Evolutionary conservation across 1,140 invertebrate genomes (phyloP).

Genomic region (Delia radicum): DNA sequence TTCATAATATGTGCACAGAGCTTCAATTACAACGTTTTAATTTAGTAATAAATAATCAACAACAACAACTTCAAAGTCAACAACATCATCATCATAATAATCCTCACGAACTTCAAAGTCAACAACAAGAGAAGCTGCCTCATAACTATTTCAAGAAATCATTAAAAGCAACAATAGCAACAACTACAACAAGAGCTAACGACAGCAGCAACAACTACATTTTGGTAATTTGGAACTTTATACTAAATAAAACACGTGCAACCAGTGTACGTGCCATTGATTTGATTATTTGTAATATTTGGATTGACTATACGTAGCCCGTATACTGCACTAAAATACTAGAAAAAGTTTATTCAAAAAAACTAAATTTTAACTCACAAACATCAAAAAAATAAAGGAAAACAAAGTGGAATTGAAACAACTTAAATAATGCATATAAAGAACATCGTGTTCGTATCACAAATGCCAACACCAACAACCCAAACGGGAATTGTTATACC

Average conservation of each 20-base stretch:
- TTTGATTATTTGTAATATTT: neutral
- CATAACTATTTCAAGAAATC: neutral
- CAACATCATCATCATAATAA: constrained; percentile 18
- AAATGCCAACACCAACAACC: too few relatives aligned
- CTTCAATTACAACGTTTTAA: neutral
- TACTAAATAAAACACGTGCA: neutral
- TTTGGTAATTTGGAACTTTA: neutral
- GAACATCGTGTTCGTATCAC: neutral
- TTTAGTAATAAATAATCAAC: neutral
- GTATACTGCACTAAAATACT: too few relatives aligned
- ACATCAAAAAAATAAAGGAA: neutral
- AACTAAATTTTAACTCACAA: neutral
- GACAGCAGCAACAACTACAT: neutral
- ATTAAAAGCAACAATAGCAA: neutral
- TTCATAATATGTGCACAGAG: constrained; percentile 1
- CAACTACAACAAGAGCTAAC: too few relatives aligned
- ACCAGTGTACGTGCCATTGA: neutral
- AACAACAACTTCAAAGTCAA: constrained; percentile 1
- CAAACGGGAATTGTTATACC: too few relatives aligned
- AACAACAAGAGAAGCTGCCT: neutral
- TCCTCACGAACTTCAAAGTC: constrained; percentile 13
- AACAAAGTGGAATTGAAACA: neutral
- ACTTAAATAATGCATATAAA: too few relatives aligned
- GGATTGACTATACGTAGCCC: neutral
- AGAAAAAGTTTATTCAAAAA: too few relatives aligned